These are phyloP conservation scores for Melanaphis sacchari DNA, from an alignment of 1,140 invertebrate species.

Conservation along the genomic window DNA sequence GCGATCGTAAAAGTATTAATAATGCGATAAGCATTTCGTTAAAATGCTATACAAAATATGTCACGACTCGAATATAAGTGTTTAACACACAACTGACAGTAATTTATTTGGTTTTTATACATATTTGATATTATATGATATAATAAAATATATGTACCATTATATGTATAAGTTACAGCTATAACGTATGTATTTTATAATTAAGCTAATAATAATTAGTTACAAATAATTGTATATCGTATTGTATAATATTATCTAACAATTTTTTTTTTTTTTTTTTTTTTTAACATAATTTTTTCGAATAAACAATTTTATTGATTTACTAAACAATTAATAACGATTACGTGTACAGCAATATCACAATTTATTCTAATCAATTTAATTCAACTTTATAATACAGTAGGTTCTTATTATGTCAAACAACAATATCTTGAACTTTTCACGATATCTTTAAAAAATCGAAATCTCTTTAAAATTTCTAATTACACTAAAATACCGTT, in stretches of 20 bases:
- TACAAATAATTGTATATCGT: background rate
- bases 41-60: background rate
- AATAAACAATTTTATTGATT: slow-evolving; percentile 14
- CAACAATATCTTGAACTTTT: background rate
- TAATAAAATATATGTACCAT: background rate
- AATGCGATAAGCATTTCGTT: background rate
- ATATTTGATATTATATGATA: background rate
- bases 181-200: slow-evolving; percentile 10
- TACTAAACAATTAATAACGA: background rate
- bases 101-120: background rate
- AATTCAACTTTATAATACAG: background rate
- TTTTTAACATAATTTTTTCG: slow-evolving; percentile 21
- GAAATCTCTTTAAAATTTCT: background rate
- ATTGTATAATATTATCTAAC: background rate
- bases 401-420: background rate
- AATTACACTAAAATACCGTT: background rate
- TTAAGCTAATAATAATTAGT: slow-evolving; percentile 7
- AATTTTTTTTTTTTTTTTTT: slow-evolving; percentile 22
- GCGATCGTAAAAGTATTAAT: background rate
- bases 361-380: background rate
- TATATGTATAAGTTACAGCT: background rate
- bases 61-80: background rate
- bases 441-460: background rate
- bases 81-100: background rate
- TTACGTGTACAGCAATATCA: slow-evolving; percentile 47